These are phyloP conservation scores for Phylloscopus trochiloides DNA, from an alignment of 2,113 vertebrate species.

Conservation along the genomic window DNA sequence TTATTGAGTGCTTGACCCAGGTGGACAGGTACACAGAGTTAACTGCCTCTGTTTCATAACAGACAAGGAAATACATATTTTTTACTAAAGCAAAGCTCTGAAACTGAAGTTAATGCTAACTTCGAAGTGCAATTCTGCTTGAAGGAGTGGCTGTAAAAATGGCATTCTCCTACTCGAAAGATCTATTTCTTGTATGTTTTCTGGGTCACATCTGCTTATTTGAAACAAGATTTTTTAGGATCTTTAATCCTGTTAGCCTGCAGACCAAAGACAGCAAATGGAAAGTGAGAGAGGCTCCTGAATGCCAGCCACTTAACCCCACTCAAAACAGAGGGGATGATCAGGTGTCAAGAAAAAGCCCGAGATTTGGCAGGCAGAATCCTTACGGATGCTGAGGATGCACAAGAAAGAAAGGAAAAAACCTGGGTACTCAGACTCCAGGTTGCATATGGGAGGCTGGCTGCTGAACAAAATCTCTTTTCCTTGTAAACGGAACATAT, in stretches of 20 bases:
- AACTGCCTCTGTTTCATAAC: not conserved
- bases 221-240: slow-evolving; percentile 65
- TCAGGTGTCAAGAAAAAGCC: slow-evolving; percentile 60
- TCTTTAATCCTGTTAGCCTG: slow-evolving; percentile 68
- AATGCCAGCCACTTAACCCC: slow-evolving; percentile 62
- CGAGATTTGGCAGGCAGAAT: slow-evolving; percentile 57
- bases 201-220: slow-evolving; percentile 69
- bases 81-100: slow-evolving; percentile 1
- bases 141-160: slow-evolving; percentile 67
- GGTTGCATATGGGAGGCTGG: slow-evolving; percentile 67
- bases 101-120: slow-evolving; percentile 48
- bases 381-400: slow-evolving; percentile 42
- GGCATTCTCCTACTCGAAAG: slow-evolving; percentile 69
- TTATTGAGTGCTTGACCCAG: not conserved
- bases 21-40: not conserved
- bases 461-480: slow-evolving; percentile 64
- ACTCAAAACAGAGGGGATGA: slow-evolving; percentile 61
- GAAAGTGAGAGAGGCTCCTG: slow-evolving; percentile 54
- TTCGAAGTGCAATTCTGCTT: slow-evolving; percentile 53
- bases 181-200: slow-evolving; percentile 69
- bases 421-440: slow-evolving; percentile 60
- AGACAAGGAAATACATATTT: slow-evolving; percentile 20
- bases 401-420: slow-evolving; percentile 60
- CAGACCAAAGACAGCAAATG: slow-evolving; percentile 61
- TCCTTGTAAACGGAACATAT: slow-evolving; percentile 62